These are phyloP conservation scores for Heliconius hermathena DNA, from an alignment of 1,140 invertebrate genomes.

Conservation along the genomic window DNA sequence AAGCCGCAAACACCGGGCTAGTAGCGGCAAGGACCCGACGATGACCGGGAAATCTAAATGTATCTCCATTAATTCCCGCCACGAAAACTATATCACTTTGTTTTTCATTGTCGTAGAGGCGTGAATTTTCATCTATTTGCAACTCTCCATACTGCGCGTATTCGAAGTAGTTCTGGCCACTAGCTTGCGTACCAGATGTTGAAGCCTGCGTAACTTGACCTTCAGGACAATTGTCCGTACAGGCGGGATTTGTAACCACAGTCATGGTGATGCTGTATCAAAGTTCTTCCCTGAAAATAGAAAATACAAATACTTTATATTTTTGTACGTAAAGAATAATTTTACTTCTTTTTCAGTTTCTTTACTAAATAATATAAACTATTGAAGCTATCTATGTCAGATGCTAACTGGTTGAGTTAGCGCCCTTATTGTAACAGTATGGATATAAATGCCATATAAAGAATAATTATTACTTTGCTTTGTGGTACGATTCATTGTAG, in stretches of 20 bases:
- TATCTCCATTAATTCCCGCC: constrained; percentile 83
- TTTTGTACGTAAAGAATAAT: neutral
- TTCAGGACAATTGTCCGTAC: constrained; percentile 53
- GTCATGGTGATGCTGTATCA: constrained; percentile 59
- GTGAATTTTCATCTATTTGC: constrained; percentile 42
- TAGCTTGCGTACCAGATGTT: constrained; percentile 37
- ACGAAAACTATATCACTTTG: constrained; percentile 86
- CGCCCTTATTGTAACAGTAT: constrained; percentile 51
- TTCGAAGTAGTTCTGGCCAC: constrained; percentile 33
- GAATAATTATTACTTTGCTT: constrained; percentile 71
- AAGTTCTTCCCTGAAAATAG: constrained; percentile 53
- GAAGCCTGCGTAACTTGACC: constrained; percentile 40
- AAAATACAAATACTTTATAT: constrained; percentile 9
- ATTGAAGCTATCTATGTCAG: constrained; percentile 31
- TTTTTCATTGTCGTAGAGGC: constrained; percentile 82
- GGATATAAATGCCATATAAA: constrained; percentile 70
- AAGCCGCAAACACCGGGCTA: constrained; percentile 77
- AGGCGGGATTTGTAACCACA: constrained; percentile 74
- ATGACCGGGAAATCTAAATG: constrained; percentile 86
- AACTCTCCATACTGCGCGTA: constrained; percentile 40
- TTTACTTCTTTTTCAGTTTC: neutral
- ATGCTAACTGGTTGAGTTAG: constrained; percentile 61
- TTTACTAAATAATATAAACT: neutral
- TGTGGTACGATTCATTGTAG: constrained; percentile 59
- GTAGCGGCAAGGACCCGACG: constrained; percentile 84